These are phyloP conservation scores for Sisyra nigra DNA, from an alignment of 2,888 invertebrate species.

Conservation along the genomic window DNA sequence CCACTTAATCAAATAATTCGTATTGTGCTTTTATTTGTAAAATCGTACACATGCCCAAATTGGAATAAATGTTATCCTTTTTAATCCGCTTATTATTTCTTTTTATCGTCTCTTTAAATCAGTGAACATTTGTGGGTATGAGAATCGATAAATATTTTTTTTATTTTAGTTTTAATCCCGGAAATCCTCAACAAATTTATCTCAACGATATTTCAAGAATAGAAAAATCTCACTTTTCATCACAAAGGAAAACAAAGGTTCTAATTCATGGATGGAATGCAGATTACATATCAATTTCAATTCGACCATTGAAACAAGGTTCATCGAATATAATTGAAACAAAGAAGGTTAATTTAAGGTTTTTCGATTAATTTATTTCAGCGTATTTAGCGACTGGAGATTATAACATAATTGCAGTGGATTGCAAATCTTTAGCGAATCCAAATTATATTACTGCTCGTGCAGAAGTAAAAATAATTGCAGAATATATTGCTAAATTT, in stretches of 20 bases:
- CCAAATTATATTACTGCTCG: not conserved
- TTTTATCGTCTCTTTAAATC: too few species aligned
- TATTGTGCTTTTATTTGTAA: too few species aligned
- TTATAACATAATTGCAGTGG: conserved; percentile 1
- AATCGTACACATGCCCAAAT: too few species aligned
- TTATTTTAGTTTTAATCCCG: conserved; percentile 5
- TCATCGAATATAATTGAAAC: not conserved
- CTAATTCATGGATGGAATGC: conserved; percentile 5
- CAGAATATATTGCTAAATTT: not conserved
- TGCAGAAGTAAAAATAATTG: not conserved
- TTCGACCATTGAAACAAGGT: conserved; percentile 5
- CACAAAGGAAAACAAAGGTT: not conserved
- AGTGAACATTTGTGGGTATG: too few species aligned
- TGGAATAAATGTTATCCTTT: too few species aligned
- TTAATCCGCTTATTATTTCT: too few species aligned
- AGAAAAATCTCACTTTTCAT: not conserved
- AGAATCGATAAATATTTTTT: too few species aligned
- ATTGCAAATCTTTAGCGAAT: conserved; percentile 3
- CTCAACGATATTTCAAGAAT: not conserved
- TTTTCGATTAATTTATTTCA: not conserved
- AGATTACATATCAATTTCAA: conserved; percentile 4
- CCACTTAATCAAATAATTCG: too few species aligned
- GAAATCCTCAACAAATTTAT: conserved; percentile 1
- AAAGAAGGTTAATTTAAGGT: not conserved
- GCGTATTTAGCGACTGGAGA: conserved; percentile 6